Evolutionary conservation across 2,888 invertebrate genomes (phyloP).

Genomic region (Spatulosminthurus flaviceps): DNA sequence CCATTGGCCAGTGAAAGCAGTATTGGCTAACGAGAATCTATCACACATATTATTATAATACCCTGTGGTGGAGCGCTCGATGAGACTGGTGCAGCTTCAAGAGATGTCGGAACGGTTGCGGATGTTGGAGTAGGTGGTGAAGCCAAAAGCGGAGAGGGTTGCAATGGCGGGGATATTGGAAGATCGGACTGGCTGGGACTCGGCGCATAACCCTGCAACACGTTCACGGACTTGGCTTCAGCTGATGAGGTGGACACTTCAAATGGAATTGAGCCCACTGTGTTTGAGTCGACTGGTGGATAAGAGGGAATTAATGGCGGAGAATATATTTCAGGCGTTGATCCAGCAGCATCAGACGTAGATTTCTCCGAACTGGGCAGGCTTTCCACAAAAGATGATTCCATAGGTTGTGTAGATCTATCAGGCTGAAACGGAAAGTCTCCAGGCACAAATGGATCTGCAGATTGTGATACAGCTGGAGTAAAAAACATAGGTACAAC

Average conservation of each 20-base stretch:
- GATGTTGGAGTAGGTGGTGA: background rate
- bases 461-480: background rate
- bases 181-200: background rate
- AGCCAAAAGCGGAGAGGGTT: background rate
- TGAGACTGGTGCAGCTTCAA: conserved; percentile 24
- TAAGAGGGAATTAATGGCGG: background rate
- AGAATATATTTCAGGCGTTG: background rate
- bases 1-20: too few relatives aligned
- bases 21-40: too few relatives aligned
- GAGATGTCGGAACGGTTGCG: conserved; percentile 4
- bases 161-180: background rate
- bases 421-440: background rate
- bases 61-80: conserved; percentile 14
- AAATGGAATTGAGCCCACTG: background rate
- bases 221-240: background rate
- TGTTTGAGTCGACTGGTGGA: background rate
- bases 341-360: background rate
- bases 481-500: background rate
- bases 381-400: background rate
- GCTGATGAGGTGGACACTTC: background rate
- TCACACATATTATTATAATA: background rate
- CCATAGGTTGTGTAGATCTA: background rate
- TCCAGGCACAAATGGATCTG: background rate
- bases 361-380: background rate
- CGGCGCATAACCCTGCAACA: background rate